Base-by-base conservation (phyloP, 2,888 invertebrate species). In the Ptychoptera albimana region DNA sequence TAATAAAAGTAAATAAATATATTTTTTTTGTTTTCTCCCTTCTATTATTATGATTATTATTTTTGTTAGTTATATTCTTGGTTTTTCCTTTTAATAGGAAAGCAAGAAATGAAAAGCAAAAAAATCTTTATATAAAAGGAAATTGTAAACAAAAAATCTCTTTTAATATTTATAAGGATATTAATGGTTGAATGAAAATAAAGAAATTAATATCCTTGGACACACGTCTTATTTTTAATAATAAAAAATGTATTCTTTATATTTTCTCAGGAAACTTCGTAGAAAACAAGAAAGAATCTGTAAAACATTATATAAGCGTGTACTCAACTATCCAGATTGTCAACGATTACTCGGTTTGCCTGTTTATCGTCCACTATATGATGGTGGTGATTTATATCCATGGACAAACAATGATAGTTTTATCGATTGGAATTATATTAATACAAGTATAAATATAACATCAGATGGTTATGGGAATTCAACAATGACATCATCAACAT, bases 231-330 rank as follows among this genome's bases (percentile, higher is more conserved):
- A 15, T 16, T 29, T 13, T 32, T 35, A 31, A 35, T 44, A 35
- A 10, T 37, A 30, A 11, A 30, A 29, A 23, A 9, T 38, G 39
- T 14, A n/a, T 43, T 30, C n/a, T 37, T 15, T 47, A 40, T 49
- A 46, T 48, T 46, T 46, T 63, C 62, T 12, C 67, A 81, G 81
- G 85, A 83, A 82, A 67, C 70, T 79, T 45, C 76, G 78, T 56
- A 81, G 74, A 59, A 74, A 82, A 60, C 77, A 77, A 50, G 83
- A 85, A 55, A 74, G 77, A 49, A 66, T 80, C 30, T 86, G 86
- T 62, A 72, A 79, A 52, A 72, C 74, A 48, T 66, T 78, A 47
- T 77, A 74, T 62, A 72, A 73, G 57, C 71, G 74, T 46, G 64
- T 75, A 46, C 59, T 77, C 29, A 65, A 70, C 53, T 70, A 72